Conservation (phyloP, 2,113 vertebrate genomes). For the Anoplopoma fimbria region DNA sequence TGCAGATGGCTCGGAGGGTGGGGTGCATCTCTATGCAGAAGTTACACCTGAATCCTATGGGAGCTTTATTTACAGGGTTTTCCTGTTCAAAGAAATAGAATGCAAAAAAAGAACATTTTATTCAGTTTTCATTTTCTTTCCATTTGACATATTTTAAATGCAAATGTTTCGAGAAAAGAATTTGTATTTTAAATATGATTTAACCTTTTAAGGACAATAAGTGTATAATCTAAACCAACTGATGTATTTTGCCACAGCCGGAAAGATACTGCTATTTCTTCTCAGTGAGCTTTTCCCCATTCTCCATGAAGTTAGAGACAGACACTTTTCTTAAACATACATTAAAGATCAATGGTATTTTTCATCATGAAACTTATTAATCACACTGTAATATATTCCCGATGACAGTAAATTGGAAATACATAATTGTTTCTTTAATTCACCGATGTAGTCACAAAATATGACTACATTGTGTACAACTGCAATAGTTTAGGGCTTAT, state of each 20-base stretch:
- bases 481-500: not conserved
- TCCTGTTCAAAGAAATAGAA: conserved; percentile 60
- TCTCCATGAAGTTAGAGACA: not conserved
- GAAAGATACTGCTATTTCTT: not conserved
- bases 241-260: conserved; percentile 13
- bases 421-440: conserved; percentile 23
- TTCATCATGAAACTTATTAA: conserved; percentile 38
- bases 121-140: not conserved
- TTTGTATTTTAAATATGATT: not conserved
- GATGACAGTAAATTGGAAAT: conserved; percentile 11
- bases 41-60: conserved; percentile 96
- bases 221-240: not conserved
- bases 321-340: conserved; percentile 1
- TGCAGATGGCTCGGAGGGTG: conserved; percentile 97
- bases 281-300: not conserved
- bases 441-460: too few relatives aligned
- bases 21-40: conserved; percentile 97
- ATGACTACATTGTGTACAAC: conserved; percentile 1
- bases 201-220: not conserved
- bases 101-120: not conserved
- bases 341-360: conserved; percentile 21
- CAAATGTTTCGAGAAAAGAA: not conserved
- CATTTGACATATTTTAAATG: not conserved
- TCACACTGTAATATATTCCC: conserved; percentile 11
- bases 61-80: conserved; percentile 67